Conservation (phyloP, 2,113 vertebrate species). For the Psilopsiagon aurifrons region DNA sequence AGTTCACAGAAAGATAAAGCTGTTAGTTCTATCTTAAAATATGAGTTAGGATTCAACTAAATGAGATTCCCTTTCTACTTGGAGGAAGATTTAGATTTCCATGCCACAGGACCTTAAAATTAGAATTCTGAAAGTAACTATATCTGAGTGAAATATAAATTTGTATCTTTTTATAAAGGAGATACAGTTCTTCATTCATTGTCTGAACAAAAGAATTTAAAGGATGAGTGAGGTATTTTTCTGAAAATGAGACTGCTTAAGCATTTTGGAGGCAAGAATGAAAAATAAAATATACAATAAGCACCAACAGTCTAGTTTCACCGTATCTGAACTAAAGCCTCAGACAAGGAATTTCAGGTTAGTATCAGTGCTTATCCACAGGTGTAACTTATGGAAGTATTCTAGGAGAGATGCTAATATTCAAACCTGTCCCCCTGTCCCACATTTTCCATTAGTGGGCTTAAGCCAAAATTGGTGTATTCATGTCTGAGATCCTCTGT, state of each 20-base stretch:
- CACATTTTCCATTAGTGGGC: background rate
- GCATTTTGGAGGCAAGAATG: background rate
- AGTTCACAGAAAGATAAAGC: background rate
- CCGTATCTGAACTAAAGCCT: background rate
- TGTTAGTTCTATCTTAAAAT: background rate
- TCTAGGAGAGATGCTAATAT: background rate
- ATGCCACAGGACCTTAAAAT: background rate
- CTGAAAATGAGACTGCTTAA: background rate
- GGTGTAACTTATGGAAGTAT: background rate
- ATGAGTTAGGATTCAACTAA: background rate
- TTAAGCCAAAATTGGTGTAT: background rate
- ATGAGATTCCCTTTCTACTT: background rate
- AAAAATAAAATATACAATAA: background rate
- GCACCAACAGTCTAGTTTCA: background rate
- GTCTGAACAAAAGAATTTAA: background rate
- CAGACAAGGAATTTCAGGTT: background rate
- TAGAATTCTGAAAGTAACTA: background rate
- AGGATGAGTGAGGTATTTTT: background rate
- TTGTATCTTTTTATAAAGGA: too few species aligned
- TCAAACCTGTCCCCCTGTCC: background rate
- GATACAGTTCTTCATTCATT: background rate
- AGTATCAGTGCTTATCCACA: background rate
- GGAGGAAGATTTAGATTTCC: background rate
- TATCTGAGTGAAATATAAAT: background rate
- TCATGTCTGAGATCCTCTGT: background rate